Base-by-base conservation (phyloP, 2,797 vertebrate genomes). In the Schizothorax lantsangensis region DNA sequence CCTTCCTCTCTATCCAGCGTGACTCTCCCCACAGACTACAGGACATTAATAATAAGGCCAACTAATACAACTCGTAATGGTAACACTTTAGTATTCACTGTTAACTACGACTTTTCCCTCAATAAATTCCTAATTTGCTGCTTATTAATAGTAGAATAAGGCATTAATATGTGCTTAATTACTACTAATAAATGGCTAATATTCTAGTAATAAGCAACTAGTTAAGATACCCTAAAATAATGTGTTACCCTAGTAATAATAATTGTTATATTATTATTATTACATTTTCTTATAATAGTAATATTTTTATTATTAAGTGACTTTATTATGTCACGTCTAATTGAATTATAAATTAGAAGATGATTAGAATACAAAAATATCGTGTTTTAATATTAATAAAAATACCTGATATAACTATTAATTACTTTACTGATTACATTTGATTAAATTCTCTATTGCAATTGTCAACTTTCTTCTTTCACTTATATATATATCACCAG, bases 1-100 rank as follows among this genome's bases (percentile, higher is more conserved):
- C 88, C 89, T 69, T 45, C 84, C 78, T 86, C 38, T 78, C 30
- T 45, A 40, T 72, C 71, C 86, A 43, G 68, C 57, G 17, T 59
- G 77, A 57, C 66, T 85, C 30, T 62, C 5, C 57, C 7, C 43
- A 30, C 54, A 52, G 69, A 82, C 33, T 47, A 68, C 71, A 23
- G 17, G 15, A 49, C 11, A 54, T 66, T 72, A 40, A 45, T 33
- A 38, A 59, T 6, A 38, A 59, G 6, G 21, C 7, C 21, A 71
- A 68, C 72, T 62, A 64, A 80, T 49, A 26, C n/a, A 71, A 79
- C 26, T 17, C 3, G 0, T 54, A 52, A 57, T 30, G 30, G 30
- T 30, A 30, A 30, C 30, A 30, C 30, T 30, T 30, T 30, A 30
- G 30, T 30, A 30, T 30, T 30, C 30, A 30, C 30, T 30, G 1